A percentile compares a stretch with the other conserved stretches of the same genome.
phyloP scores from a whole-genome alignment of 2,113 vertebrate species.

The Marmota flaviventris region DNA sequence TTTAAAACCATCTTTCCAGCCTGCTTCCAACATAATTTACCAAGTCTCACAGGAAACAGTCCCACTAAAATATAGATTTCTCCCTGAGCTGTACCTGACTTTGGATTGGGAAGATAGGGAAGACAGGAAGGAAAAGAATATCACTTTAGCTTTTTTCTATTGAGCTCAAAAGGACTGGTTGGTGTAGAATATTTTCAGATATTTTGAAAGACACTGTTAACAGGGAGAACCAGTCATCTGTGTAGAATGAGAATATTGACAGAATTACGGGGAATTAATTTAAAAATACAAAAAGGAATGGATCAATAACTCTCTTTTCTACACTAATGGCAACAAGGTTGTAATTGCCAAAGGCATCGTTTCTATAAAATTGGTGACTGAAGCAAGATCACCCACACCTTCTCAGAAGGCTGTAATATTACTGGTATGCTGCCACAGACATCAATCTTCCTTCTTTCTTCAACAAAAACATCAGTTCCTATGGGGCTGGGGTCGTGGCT shows the following conservation, averaged over 20 bases:
- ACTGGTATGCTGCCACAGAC: not conserved
- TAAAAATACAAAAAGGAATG: not conserved
- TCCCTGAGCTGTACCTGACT: not conserved
- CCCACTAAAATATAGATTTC: not conserved
- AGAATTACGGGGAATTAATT: constrained; percentile 5
- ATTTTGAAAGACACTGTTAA: constrained; percentile 29
- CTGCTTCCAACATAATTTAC: not conserved
- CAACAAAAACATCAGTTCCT: not conserved
- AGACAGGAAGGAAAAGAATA: not conserved
- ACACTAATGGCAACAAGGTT: not conserved
- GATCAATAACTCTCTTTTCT: not conserved
- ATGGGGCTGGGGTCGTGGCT: not conserved
- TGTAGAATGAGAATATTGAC: not conserved
- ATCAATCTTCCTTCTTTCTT: not conserved
- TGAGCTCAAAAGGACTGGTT: not conserved
- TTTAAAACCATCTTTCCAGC: not conserved
- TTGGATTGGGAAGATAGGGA: not conserved
- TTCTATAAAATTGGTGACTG: not conserved
- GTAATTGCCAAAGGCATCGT: not conserved
- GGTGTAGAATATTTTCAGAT: not conserved
- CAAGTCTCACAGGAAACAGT: not conserved
- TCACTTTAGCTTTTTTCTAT: not conserved
- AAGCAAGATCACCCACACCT: not conserved
- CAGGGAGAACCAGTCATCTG: not conserved
- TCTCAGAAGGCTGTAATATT: not conserved